Base-by-base conservation (phyloP, 1,140 invertebrate genomes). In the Potamilus streckersoni region DNA sequence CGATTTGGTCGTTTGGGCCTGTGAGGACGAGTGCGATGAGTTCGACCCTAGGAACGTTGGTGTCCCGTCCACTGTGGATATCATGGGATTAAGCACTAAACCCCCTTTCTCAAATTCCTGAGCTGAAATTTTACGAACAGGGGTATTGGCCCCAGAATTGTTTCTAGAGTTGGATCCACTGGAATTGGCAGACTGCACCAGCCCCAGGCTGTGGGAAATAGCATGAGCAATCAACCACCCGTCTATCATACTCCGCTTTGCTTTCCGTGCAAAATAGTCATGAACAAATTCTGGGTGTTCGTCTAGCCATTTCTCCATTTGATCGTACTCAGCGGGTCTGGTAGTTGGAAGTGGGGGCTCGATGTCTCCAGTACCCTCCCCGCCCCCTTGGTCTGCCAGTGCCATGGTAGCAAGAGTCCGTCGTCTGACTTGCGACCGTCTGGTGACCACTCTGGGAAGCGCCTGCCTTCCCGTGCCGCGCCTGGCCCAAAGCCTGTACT, bases 191-290 rank as follows among this genome's bases (percentile, higher is more conserved):
- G 79, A 82, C n/a, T 84, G 78, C 20, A 83, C 69, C 19, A 82
- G 72, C 8, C 82, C 80, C 55, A 88, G 85, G 23, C 95, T 94
- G 80, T 95, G 94, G 88, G 96, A 95, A n/a, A 95, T 94, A 61
- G 97, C 93, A 67, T 88, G 87, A 14, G 85, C 73, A 55, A 87
- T 80, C 82, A 97, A 91, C 96, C 96, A 98, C 61, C 94, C 93
- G 89, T 98, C 96, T 75, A 98, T 95, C 84, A 96, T 94, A 84
- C 95, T 94, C 71, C 96, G 92, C 68, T 96, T 95, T 60, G 95
- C 96, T 92, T 98, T 98, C 89, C 96, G 96, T 83, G 97, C 92
- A 89, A 98, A 97, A 91, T 98, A 98, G 88, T 97, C 95, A 85
- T 96, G 94, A 73, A 96, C 94, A 89, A 98, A 98, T 87, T 97